These are phyloP conservation scores for Heliconius nattereri DNA, from an alignment of 1,140 invertebrate genomes.

Conservation along the genomic window DNA sequence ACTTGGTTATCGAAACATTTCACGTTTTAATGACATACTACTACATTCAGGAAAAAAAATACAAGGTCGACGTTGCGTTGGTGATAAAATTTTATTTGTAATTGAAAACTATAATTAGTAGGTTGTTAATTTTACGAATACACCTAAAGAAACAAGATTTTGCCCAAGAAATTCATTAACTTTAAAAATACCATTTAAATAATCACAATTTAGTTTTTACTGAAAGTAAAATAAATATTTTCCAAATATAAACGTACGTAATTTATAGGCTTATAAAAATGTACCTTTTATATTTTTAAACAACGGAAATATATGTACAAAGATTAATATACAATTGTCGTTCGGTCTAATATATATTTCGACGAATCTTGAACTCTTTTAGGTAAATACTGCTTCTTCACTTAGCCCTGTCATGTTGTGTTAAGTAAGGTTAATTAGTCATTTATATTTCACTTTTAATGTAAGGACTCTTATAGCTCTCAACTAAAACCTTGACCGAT, in stretches of 20 bases:
- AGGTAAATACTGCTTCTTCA: not conserved
- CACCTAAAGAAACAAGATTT: no score
- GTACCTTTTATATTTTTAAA: not conserved
- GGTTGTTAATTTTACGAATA: not conserved
- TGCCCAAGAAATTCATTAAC: no score
- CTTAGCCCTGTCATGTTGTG: not conserved
- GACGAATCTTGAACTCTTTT: not conserved
- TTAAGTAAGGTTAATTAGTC: conserved; percentile 11
- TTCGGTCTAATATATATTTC: no score
- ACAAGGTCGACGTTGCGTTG: not conserved
- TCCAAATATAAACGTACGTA: no score
- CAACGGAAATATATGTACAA: no score
- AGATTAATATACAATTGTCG: no score
- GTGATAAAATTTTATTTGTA: not conserved
- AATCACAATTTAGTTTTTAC: no score
- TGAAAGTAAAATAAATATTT: no score
- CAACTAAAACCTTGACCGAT: not conserved
- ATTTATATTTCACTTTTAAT: conserved; percentile 8
- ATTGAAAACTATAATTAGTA: not conserved
- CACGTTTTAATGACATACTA: not conserved
- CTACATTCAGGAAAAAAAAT: not conserved
- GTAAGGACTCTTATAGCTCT: not conserved
- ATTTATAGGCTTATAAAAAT: not conserved
- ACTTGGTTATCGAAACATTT: not conserved
- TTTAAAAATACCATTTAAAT: no score